A percentile compares a stretch with the other conserved stretches of the same genome.
Evolutionary conservation across 2,797 vertebrate species (phyloP).

Genomic region (Gorsachius magnificus): DNA sequence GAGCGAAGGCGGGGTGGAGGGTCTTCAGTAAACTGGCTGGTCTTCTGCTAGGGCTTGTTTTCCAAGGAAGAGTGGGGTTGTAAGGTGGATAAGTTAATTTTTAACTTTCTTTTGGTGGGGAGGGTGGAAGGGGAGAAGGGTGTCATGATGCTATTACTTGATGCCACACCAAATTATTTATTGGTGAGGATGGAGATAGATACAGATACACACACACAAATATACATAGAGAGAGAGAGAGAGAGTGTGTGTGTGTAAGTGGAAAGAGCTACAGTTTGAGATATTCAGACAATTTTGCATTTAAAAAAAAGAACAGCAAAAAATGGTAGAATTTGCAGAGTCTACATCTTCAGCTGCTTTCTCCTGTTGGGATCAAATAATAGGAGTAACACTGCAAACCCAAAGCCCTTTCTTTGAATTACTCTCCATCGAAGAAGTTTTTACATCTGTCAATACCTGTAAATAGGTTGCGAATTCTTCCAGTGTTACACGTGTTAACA

Average conservation of each 20-base stretch:
- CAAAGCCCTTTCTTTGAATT: background rate
- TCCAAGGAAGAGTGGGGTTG: too few relatives aligned
- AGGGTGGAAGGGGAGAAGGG: background rate
- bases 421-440: background rate
- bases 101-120: accelerated
- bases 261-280: background rate
- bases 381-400: background rate
- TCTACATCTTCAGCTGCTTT: background rate
- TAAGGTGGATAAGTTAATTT: background rate
- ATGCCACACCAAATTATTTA: background rate
- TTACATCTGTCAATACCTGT: background rate
- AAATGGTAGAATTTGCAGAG: background rate
- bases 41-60: background rate
- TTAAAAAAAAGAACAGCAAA: background rate
- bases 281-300: background rate
- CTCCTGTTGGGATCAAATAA: background rate
- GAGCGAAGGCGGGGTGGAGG: background rate
- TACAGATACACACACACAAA: accelerated
- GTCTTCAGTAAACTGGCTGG: background rate
- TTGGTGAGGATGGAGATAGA: background rate
- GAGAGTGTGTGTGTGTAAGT: background rate
- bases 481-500: background rate
- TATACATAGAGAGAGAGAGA: too few relatives aligned
- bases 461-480: background rate
- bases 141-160: background rate